Evolutionary conservation across 2,113 vertebrate genomes (phyloP).

Genomic region (Labeo rohita): DNA sequence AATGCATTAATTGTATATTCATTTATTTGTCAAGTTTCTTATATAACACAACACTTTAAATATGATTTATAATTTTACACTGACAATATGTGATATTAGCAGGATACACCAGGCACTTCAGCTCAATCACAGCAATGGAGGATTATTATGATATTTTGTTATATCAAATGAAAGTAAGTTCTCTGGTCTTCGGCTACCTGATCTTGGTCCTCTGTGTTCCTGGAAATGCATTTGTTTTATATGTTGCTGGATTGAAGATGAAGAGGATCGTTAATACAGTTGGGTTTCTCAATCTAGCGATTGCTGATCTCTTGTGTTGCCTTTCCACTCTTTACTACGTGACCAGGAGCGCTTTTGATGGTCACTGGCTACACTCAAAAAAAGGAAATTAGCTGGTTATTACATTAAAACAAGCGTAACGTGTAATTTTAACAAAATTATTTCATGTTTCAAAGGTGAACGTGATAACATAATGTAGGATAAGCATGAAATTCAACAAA

Average conservation of each 20-base stretch:
- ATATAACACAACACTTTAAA: too few relatives aligned
- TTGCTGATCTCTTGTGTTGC: slow-evolving; percentile 81
- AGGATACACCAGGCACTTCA: not conserved
- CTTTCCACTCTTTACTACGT: slow-evolving; percentile 76
- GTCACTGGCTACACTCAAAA: too few relatives aligned
- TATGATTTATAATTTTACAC: not conserved
- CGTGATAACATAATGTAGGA: too few relatives aligned
- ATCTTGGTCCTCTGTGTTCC: slow-evolving; percentile 75
- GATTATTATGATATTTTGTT: not conserved
- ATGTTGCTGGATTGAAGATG: slow-evolving; percentile 80
- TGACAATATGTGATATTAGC: not conserved
- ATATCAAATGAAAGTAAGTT: slow-evolving; percentile 43
- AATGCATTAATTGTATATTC: too few relatives aligned
- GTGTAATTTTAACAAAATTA: too few relatives aligned
- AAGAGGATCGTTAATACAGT: slow-evolving; percentile 75
- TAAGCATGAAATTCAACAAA: too few relatives aligned
- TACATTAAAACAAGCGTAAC: too few relatives aligned
- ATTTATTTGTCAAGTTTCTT: too few relatives aligned
- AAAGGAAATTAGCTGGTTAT: too few relatives aligned
- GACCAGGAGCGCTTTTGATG: slow-evolving; percentile 64
- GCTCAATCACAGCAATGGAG: not conserved
- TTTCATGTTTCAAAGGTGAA: too few relatives aligned
- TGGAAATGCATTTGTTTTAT: slow-evolving; percentile 82
- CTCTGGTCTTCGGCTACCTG: slow-evolving; percentile 66
- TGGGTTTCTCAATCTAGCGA: slow-evolving; percentile 83